These are phyloP conservation scores for Dynastes hyllus DNA, from an alignment of 2,888 invertebrate species.

Conservation along the genomic window DNA sequence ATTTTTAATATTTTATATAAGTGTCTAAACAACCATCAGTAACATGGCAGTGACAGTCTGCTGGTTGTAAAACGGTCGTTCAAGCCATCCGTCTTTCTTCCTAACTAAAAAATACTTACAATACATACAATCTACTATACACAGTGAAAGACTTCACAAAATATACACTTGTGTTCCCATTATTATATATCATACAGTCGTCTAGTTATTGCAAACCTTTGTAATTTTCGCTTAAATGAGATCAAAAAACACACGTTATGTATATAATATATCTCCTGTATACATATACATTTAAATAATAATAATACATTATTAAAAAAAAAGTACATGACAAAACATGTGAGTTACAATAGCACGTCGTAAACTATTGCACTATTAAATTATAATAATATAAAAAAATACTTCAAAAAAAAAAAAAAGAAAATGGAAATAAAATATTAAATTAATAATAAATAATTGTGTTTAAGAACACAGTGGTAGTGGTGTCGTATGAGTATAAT, in stretches of 20 bases:
- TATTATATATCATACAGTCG: constrained; percentile 47
- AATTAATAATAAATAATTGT: constrained; percentile 29
- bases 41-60: constrained; percentile 60
- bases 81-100: constrained; percentile 51
- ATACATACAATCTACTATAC: constrained; percentile 68
- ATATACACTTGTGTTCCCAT: constrained; percentile 60
- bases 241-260: constrained; percentile 46
- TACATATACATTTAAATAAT: constrained; percentile 35
- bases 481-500: background rate
- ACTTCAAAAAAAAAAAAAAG: constrained; percentile 25
- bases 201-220: constrained; percentile 46
- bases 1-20: constrained; percentile 52
- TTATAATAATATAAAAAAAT: constrained; percentile 27
- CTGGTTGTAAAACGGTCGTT: constrained; percentile 57
- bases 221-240: constrained; percentile 50
- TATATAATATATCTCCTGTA: constrained; percentile 34
- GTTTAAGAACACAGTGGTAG: constrained; percentile 18
- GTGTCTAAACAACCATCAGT: constrained; percentile 57
- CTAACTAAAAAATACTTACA: constrained; percentile 63
- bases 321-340: constrained; percentile 34
- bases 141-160: constrained; percentile 67
- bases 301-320: constrained; percentile 19
- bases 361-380: constrained; percentile 47
- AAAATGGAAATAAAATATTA: constrained; percentile 4
- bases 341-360: constrained; percentile 31